Base-by-base conservation (phyloP, 2,888 invertebrate species). In the Falcaria lacertinaria region DNA sequence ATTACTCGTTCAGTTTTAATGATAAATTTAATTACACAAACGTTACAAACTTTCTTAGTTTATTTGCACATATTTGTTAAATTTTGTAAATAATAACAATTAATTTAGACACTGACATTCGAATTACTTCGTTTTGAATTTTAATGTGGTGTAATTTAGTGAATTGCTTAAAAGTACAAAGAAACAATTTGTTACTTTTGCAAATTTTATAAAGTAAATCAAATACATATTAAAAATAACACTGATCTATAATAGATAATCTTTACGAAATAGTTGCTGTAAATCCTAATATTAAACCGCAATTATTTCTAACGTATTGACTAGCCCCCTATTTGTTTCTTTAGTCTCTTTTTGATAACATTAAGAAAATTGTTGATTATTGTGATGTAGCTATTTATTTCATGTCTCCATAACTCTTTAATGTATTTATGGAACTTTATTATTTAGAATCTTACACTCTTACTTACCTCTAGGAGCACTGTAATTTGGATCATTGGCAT, bases 131-230 rank as follows among this genome's bases (percentile, higher is more conserved):
- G 68, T 80, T 80, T 87, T 87, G 74, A 80, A 84, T 84, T 68
- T 80, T 74, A 76, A 77, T 81, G 78, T 78, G 79, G 85, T 85
- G 89, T 89, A 85, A 88, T 87, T 87, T 90, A 90, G 90, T 85
- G 91, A 91, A 92, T 91, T 91, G 92, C 91, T 92, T 92, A 89
- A 87, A 91, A 92, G 92, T 92, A 92, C 92, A 92, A 92, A 90
- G 79, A 88, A 86, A 89, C 91, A 83, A 91, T 92, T 91, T 91
- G 91, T 92, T 92, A 92, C 91, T 92, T 92, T 92, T 92, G 91
- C 91, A 92, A 92, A 92, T 92, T 92, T 92, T 92, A 92, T 92
- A 87, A 90, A 88, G 59, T 82, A 81, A 87, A 80, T 69, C 73
- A 75, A 83, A 83, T 86, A 85, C 84, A 87, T 85, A 84, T 82